Base-by-base conservation (phyloP, 2,888 invertebrate genomes). In the Scaptomyza flava region DNA sequence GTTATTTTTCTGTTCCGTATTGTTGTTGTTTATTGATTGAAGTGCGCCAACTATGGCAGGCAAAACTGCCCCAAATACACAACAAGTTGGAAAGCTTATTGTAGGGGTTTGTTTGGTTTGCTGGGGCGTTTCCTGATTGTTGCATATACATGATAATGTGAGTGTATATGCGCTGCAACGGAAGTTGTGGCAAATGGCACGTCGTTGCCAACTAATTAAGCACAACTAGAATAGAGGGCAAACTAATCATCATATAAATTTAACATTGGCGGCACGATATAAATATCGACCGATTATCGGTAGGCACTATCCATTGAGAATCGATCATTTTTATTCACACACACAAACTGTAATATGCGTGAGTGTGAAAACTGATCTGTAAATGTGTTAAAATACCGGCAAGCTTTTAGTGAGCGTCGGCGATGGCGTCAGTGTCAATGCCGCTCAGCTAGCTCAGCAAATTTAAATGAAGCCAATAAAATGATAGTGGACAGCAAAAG, bases 1-100 rank as follows among this genome's bases (percentile, higher is more conserved):
- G 33, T 42, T 50, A 43, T 42, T 46, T 42, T 47, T 56, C 42
- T 61, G 52, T 63, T 30, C 12, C 45, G 56, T 56, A 54, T 72
- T 78, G 54, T 36, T 51, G 63, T 42, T 68, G 62, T 60, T 73
- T 84, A 84, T 84, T 86, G 84, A 84, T 84, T 84, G 83, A 87
- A 87, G 81, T 83, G 79, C 69, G 64, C 77, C 66, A 76, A 66
- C 72, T 71, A 57, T 64, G 75, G 69, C 61, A 74, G 34, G 72
- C 53, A 50, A 58, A 77, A 62, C 58, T 77, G 82, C 79, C 75
- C 85, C 81, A 87, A 81, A 79, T 87, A 80, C 78, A 85, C 80
- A 87, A 76, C 75, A 79, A 87, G 82, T 87, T 73, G 72, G 65
- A 76, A 74, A 76, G 68, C 74, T 77, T 62, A 79, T 79, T 77